Percentiles rank a stretch among this genome's conserved stretches.
phyloP scores from a whole-genome alignment of 2,797 vertebrate species.

The Philypnodon macrostomus region DNA sequence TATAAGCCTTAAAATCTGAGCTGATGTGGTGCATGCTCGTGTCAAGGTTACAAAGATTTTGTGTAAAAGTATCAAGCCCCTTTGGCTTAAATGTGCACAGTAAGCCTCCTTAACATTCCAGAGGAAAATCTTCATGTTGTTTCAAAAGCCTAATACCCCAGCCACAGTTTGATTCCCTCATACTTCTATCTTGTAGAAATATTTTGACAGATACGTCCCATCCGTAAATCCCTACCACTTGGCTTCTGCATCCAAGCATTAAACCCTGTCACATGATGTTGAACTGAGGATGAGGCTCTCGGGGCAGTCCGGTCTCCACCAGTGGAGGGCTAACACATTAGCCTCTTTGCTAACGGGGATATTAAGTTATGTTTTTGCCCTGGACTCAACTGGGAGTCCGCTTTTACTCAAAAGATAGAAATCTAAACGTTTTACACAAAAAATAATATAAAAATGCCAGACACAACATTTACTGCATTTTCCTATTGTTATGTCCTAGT shows the following conservation, averaged over 20 bases:
- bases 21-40: slow-evolving; percentile 40
- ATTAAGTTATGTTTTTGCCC: slow-evolving; percentile 62
- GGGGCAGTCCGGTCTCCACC: slow-evolving; percentile 65
- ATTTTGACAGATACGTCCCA: slow-evolving; percentile 73
- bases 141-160: slow-evolving; percentile 72
- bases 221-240: slow-evolving; percentile 70
- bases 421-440: slow-evolving; percentile 54
- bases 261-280: slow-evolving; percentile 73
- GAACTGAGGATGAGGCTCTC: slow-evolving; percentile 64
- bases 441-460: too few relatives aligned
- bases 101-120: slow-evolving; percentile 74
- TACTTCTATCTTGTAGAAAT: slow-evolving; percentile 74
- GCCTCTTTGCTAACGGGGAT: slow-evolving; percentile 63
- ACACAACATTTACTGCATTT: slow-evolving; percentile 17
- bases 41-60: slow-evolving; percentile 58
- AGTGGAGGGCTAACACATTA: slow-evolving; percentile 61
- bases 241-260: slow-evolving; percentile 68
- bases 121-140: slow-evolving; percentile 67
- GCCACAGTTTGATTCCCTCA: slow-evolving; percentile 69
- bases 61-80: slow-evolving; percentile 48
- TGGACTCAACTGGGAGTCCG: slow-evolving; percentile 50
- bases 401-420: slow-evolving; percentile 54
- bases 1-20: slow-evolving; percentile 51
- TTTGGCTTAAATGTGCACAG: slow-evolving; percentile 62
- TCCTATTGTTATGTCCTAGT: too few relatives aligned